phyloP scores from a whole-genome alignment of 2,888 invertebrate genomes.

The Tipula confusa region DNA sequence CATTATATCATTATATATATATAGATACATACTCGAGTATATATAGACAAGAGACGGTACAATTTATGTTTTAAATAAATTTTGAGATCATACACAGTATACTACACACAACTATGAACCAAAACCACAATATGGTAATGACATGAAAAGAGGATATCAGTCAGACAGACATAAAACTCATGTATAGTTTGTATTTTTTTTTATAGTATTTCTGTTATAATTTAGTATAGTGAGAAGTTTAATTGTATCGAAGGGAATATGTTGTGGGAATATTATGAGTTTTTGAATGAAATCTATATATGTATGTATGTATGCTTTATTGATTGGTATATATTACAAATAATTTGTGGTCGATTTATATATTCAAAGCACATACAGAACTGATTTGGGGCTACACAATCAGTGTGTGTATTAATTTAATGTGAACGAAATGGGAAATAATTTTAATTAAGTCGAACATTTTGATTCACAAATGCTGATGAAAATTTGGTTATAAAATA shows the following conservation, averaged over 20 bases:
- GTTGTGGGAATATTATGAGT: neutral
- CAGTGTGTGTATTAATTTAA: no score
- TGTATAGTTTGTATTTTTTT: neutral
- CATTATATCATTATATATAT: neutral
- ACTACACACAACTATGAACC: neutral
- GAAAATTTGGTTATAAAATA: no score
- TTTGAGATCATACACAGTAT: no score
- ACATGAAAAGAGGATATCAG: constrained; percentile 20
- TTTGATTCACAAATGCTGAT: no score
- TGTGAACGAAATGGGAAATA: no score
- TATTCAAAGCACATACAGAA: no score
- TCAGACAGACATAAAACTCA: constrained; percentile 12
- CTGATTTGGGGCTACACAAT: no score
- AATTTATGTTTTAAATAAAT: neutral
- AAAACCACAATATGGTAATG: constrained; percentile 3
- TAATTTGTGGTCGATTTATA: neutral
- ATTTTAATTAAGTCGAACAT: no score
- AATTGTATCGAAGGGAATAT: neutral
- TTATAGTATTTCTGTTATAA: neutral
- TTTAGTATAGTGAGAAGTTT: neutral
- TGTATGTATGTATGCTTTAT: neutral
- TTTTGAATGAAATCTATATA: neutral
- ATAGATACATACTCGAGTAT: neutral
- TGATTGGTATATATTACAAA: neutral
- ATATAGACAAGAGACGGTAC: neutral